These are phyloP conservation scores for Labia minor DNA, from an alignment of 2,888 invertebrate genomes.

Conservation along the genomic window DNA sequence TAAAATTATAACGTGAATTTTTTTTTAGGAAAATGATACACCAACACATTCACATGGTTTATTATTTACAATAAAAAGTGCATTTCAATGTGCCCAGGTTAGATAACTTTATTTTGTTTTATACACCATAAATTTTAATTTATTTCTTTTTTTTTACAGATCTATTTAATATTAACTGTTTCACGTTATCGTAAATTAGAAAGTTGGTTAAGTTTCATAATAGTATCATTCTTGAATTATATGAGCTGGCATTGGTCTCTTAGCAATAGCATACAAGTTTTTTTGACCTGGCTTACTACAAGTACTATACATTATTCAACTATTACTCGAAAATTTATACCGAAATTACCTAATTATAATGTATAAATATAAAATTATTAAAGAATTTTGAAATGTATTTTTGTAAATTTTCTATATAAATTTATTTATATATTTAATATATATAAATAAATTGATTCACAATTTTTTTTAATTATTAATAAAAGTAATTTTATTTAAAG, in stretches of 20 bases:
- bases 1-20: too few species aligned
- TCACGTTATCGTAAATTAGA: neutral
- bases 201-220: neutral
- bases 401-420: neutral
- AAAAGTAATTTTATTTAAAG: neutral
- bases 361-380: neutral
- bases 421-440: neutral
- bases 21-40: conserved; percentile 18
- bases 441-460: neutral
- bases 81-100: neutral
- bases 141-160: neutral
- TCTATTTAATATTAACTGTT: neutral
- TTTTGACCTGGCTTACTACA: neutral
- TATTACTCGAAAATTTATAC: neutral
- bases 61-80: conserved; percentile 20
- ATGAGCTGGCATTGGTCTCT: neutral
- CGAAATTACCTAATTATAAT: neutral
- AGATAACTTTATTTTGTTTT: neutral
- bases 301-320: neutral
- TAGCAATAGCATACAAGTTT: neutral
- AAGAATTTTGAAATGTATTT: neutral
- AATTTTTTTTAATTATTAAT: too few species aligned
- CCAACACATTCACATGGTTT: conserved; percentile 17
- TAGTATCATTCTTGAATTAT: neutral
- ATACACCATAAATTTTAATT: neutral